Conservation (phyloP, 2,888 invertebrate genomes). For the Smittia aterrima region DNA sequence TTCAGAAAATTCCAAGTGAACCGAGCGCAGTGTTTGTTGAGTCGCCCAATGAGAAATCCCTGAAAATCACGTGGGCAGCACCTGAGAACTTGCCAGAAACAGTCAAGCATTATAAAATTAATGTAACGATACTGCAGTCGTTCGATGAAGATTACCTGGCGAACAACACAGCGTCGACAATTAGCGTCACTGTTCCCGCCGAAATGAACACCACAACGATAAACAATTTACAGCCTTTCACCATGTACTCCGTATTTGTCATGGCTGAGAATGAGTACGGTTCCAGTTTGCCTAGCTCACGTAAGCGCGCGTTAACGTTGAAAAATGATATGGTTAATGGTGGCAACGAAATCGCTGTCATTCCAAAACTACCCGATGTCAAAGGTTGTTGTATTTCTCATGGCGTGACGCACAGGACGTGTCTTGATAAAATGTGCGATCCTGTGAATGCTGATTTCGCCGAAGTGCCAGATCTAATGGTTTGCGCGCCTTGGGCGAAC, state of each 20-base stretch:
- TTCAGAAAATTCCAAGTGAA: slow-evolving; percentile 66
- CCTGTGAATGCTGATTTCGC: slow-evolving; percentile 60
- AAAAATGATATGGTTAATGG: slow-evolving; percentile 62
- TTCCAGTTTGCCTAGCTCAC: slow-evolving; percentile 71
- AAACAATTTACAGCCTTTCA: slow-evolving; percentile 68
- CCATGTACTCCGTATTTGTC: slow-evolving; percentile 79
- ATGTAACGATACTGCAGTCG: slow-evolving; percentile 67
- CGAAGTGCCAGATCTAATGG: slow-evolving; percentile 73
- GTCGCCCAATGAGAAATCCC: slow-evolving; percentile 67
- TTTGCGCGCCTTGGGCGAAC: slow-evolving; percentile 84
- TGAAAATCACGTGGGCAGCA: slow-evolving; percentile 69
- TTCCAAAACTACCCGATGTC: slow-evolving; percentile 73
- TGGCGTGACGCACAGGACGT: slow-evolving; percentile 71
- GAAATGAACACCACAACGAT: slow-evolving; percentile 61
- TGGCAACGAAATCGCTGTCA: slow-evolving; percentile 58
- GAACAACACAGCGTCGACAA: slow-evolving; percentile 51
- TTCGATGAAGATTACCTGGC: slow-evolving; percentile 59
- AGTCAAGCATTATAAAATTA: slow-evolving; percentile 67
- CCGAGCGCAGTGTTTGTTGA: slow-evolving; percentile 72
- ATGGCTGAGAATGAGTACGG: slow-evolving; percentile 73
- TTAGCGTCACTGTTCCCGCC: slow-evolving; percentile 59
- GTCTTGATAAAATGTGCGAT: slow-evolving; percentile 77
- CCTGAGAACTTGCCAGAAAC: slow-evolving; percentile 65
- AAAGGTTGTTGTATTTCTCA: slow-evolving; percentile 68
- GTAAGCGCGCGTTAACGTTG: slow-evolving; percentile 69